Base-by-base conservation (phyloP, 2,888 invertebrate genomes). In the Macrosiphum euphorbiae region DNA sequence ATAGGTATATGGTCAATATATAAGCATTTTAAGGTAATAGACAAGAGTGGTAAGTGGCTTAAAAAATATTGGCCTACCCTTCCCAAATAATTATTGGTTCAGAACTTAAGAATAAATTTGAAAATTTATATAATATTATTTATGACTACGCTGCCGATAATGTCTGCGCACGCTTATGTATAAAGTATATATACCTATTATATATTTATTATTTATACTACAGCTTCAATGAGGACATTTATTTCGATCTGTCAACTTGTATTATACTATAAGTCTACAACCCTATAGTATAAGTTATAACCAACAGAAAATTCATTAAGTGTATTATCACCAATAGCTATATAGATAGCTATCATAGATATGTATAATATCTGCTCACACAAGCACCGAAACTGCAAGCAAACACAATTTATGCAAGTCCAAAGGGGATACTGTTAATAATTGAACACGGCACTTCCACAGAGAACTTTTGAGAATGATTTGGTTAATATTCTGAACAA, bases 401-500 rank as follows among this genome's bases (percentile, higher is more conserved):
- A 61, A 61, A 89, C 61, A 61, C 89, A 89, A 61, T 89, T 89
- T 61, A 58, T 89, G n/a, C 16, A 88, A 52, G 67, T n/a, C 47
- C n/a, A 90, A 90, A 88, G 24, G 41, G 20, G 47, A 47, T 90
- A 50, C 67, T 47, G 26, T 50, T 67, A 67, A n/a, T 90, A 90
- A 67, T 67, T 67, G n/a, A 90, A 35, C 67, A 24, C 2, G 20
- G 28, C 26, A 44, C 13, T 89, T 58, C 44, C 13, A 11, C n/a
- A 35, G n/a, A 90, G n/a, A 88, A 67, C 67, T 35, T 44, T 67
- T 67, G 47, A 47, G 47, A 90, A 61, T 24, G 61, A 67, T 67
- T 67, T 47, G 90, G 90, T 67, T 90, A 90, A 67, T 90, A 67
- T 90, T 90, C 90, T 67, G 90, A 67, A 90, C 61, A 47, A 90